These are phyloP conservation scores for Stegastes partitus DNA, from an alignment of 2,113 vertebrate species.

Conservation along the genomic window DNA sequence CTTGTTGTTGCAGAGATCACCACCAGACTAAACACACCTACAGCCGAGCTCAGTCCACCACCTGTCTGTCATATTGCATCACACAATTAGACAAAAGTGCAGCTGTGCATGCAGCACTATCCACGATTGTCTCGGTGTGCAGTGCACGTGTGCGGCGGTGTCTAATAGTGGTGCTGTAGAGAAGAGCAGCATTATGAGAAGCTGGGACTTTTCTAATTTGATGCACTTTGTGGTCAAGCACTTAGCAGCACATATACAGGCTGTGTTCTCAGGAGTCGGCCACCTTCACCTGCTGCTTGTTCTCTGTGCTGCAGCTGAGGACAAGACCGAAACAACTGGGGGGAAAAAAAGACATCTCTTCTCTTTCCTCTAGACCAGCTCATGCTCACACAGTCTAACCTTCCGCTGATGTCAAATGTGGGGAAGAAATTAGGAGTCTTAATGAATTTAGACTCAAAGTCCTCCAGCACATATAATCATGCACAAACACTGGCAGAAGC, in stretches of 20 bases:
- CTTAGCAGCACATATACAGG: conserved; percentile 54
- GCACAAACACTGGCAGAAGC: conserved; percentile 70
- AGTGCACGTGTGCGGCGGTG: background rate
- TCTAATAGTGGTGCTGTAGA: conserved; percentile 18
- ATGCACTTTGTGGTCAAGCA: conserved; percentile 48
- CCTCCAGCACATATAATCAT: conserved; percentile 67
- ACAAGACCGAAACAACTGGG: background rate
- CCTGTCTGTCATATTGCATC: conserved; percentile 41
- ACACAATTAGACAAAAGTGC: conserved; percentile 21
- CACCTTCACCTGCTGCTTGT: conserved; percentile 54
- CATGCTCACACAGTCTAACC: conserved; percentile 16
- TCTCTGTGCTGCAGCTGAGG: background rate
- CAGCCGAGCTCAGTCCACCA: conserved; percentile 3
- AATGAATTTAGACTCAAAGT: conserved; percentile 68
- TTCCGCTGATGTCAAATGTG: conserved; percentile 42
- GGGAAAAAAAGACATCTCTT: background rate
- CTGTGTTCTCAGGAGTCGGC: conserved; percentile 29
- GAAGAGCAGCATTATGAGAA: conserved; percentile 33
- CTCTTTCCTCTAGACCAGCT: background rate
- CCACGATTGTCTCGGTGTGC: conserved; percentile 14
- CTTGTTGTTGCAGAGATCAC: background rate
- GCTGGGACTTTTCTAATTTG: conserved; percentile 17
- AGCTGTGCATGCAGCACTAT: conserved; percentile 61
- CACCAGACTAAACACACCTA: background rate
- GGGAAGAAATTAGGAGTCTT: conserved; percentile 50